Evolutionary conservation across 2,888 invertebrate species (phyloP).

Genomic region (Lobophora halterata): DNA sequence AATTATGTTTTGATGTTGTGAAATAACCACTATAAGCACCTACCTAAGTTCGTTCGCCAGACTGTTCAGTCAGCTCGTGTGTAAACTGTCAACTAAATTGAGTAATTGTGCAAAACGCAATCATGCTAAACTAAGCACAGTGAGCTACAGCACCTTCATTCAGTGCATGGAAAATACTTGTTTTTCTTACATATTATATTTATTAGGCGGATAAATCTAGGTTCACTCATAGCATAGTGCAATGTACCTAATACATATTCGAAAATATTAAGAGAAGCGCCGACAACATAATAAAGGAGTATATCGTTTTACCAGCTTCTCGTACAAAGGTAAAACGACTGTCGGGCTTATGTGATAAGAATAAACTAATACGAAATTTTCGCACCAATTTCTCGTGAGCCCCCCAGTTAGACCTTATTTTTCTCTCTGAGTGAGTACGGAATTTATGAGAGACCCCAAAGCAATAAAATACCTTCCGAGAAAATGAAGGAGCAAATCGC

Average conservation of each 20-base stretch:
- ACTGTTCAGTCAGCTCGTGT: conserved; percentile 15
- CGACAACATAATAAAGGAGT: conserved; percentile 2
- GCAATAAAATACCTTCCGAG: conserved; percentile 80
- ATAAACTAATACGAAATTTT: conserved; percentile 69
- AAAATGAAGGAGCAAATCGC: conserved; percentile 80
- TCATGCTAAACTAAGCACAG: conserved; percentile 14
- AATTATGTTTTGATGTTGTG: too few species aligned
- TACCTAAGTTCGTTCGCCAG: conserved; percentile 4
- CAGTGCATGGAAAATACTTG: too few species aligned
- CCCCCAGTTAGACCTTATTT: conserved; percentile 68
- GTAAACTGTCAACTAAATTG: conserved; percentile 17
- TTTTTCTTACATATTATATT: too few species aligned
- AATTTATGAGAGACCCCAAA: conserved; percentile 77
- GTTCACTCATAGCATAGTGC: conserved; percentile 2
- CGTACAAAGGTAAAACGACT: conserved; percentile 39
- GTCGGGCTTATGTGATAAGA: conserved; percentile 54
- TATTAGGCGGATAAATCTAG: conserved; percentile 1
- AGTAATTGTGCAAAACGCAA: conserved; percentile 15
- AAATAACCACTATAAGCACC: too few species aligned
- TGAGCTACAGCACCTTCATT: background rate
- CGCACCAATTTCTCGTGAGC: conserved; percentile 66
- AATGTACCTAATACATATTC: conserved; percentile 4
- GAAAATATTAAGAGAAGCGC: conserved; percentile 1
- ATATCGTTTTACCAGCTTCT: conserved; percentile 11
- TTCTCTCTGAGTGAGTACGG: conserved; percentile 73